Evolutionary conservation across 30 jellyfish, hydroid and myxozoan genomes (phyloP), one percentile per base, ranked within the genome.

Genomic region (Cassiopea xamachana): DNA sequence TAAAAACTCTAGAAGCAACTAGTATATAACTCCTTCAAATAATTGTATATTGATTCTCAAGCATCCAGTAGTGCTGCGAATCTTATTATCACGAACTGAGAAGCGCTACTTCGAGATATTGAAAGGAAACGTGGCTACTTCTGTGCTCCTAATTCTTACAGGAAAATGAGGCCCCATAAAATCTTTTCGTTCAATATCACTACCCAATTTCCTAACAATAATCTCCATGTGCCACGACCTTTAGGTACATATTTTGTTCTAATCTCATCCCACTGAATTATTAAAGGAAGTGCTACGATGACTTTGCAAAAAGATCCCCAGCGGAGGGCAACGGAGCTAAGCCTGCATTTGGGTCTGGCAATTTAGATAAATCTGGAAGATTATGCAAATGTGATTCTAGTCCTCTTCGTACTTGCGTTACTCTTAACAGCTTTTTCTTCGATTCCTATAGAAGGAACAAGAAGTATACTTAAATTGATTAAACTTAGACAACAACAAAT

Each of bases 321-420:
- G 99, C 98, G 17, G 99, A 96, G 12, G 99, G 99, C 61, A 96
- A 72, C 8, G 99, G 99, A 19, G 97, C 98, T n/a, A 91, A 89
- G 49, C 97, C 97, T 2, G 94, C 90, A 70, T 88, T 88, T 60
- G 98, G 98, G 71, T 89, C 93, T 1, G 99, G 99, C 43, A 96
- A 60, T 78, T 96, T 96, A 13, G 99, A 82, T 48, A 96, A 60
- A 83, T 96, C 99, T 1, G 99, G 99, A 46, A 96, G 89, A 62
- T 92, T 96, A 60, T 96, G 97, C 82, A 96, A 83, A 84, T 96
- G 99, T 0, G 98, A 92, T 85, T 96, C 89, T 44, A 96, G 97
- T 89, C 96, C 99, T 71, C 75, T 89, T 50, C 97, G 76, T 1
- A 96, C 99, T 19, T 92, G 98, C 5, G 97, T 96, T 48, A 96